phyloP scores from a whole-genome alignment of 2,888 invertebrate genomes.

The Agrotis exclamationis region DNA sequence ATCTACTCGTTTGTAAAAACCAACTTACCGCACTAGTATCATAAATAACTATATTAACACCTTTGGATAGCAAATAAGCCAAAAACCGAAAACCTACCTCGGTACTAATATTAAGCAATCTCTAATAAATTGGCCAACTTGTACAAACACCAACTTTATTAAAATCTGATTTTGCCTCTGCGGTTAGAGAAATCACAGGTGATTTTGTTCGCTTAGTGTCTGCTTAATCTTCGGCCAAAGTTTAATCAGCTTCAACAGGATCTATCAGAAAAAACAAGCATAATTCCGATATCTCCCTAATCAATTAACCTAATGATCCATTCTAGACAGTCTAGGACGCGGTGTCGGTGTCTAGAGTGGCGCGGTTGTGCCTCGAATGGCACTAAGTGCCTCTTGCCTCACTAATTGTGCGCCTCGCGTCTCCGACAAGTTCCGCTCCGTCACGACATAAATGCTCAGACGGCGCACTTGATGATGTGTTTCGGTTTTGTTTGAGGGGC shows the following conservation, averaged over 20 bases:
- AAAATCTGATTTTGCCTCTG: no score
- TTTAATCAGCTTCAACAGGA: not conserved
- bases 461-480: constrained; percentile 18
- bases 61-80: not conserved
- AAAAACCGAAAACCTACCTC: not conserved
- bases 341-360: constrained; percentile 60
- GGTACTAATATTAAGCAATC: not conserved
- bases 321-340: constrained; percentile 44
- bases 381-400: constrained; percentile 80
- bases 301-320: constrained; percentile 56
- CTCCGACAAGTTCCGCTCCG: constrained; percentile 59
- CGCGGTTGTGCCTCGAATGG: constrained; percentile 72
- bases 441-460: constrained; percentile 48
- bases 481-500: constrained; percentile 14
- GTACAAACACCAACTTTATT: not conserved
- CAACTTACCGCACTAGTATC: no score
- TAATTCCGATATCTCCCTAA: constrained; percentile 17
- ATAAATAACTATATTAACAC: no score
- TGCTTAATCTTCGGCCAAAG: not conserved
- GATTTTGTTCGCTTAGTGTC: no score
- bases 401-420: constrained; percentile 76
- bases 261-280: not conserved
- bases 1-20: no score
- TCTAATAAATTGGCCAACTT: not conserved
- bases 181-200: no score